Evolutionary conservation across 2,113 vertebrate genomes (phyloP).

Genomic region (Varanus salvator): DNA sequence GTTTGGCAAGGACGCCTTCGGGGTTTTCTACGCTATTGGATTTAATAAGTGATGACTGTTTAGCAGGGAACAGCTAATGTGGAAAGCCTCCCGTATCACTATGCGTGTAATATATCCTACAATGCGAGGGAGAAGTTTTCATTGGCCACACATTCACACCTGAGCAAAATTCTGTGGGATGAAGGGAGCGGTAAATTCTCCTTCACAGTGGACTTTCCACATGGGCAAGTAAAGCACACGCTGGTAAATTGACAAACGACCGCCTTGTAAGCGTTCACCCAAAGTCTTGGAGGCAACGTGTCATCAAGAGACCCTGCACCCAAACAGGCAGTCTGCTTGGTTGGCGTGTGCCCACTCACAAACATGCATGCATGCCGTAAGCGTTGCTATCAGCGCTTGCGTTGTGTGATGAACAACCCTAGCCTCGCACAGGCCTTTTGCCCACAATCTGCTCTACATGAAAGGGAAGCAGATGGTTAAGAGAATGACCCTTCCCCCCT

Average conservation of each 20-base stretch:
- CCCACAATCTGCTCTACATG: rapidly evolving
- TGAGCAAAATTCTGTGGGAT: neutral
- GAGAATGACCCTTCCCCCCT: constrained; percentile 41
- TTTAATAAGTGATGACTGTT: neutral
- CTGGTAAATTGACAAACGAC: neutral
- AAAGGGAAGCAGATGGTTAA: constrained; percentile 62
- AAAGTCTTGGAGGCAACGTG: no score
- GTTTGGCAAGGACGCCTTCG: neutral
- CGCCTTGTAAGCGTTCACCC: neutral
- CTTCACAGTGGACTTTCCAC: neutral
- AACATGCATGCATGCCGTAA: no score
- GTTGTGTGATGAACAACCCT: neutral
- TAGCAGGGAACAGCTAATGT: neutral
- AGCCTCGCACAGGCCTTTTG: constrained; percentile 17
- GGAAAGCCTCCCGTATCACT: neutral
- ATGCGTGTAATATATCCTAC: neutral
- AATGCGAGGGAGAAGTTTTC: neutral
- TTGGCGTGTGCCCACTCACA: no score
- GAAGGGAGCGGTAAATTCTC: neutral
- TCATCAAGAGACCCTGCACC: neutral
- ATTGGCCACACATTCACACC: neutral
- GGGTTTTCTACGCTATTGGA: neutral
- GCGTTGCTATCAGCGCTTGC: neutral
- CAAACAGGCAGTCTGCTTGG: neutral
- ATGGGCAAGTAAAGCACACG: no score